A percentile compares a stretch with the other conserved stretches of the same genome.
Evolutionary conservation across 2,113 vertebrate species (phyloP).

Genomic region (Rhinoderma darwinii): DNA sequence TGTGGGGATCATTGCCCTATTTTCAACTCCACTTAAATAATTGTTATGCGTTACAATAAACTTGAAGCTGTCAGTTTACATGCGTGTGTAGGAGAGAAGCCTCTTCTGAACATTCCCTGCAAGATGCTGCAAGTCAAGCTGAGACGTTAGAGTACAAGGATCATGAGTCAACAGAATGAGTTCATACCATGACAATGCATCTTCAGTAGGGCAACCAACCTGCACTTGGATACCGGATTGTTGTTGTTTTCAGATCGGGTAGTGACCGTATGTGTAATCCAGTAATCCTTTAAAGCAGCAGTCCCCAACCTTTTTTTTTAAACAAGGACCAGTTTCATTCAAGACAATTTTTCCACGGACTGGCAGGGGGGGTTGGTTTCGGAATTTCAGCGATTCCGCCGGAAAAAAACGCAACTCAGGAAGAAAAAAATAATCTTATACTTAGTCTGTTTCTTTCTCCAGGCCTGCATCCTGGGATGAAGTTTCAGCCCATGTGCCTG

Average conservation of each 20-base stretch:
- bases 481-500: too few relatives aligned
- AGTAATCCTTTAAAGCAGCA: background rate
- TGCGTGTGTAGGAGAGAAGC: background rate
- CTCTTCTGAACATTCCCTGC: background rate
- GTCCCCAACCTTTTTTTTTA: too few relatives aligned
- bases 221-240: background rate
- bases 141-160: background rate
- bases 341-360: too few relatives aligned
- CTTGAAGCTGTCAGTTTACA: background rate
- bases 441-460: too few relatives aligned
- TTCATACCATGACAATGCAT: background rate
- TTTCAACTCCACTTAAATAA: constrained; percentile 3
- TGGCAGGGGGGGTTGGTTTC: too few relatives aligned
- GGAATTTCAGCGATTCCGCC: too few relatives aligned
- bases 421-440: too few relatives aligned
- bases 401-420: too few relatives aligned
- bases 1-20: background rate
- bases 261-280: background rate
- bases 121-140: background rate
- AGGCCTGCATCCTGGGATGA: too few relatives aligned
- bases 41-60: background rate
- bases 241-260: background rate
- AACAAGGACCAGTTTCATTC: too few relatives aligned
- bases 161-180: background rate
- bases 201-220: background rate